Conservation (phyloP, 2,113 vertebrate species). For the Machaerirhynchus nigripectus region DNA sequence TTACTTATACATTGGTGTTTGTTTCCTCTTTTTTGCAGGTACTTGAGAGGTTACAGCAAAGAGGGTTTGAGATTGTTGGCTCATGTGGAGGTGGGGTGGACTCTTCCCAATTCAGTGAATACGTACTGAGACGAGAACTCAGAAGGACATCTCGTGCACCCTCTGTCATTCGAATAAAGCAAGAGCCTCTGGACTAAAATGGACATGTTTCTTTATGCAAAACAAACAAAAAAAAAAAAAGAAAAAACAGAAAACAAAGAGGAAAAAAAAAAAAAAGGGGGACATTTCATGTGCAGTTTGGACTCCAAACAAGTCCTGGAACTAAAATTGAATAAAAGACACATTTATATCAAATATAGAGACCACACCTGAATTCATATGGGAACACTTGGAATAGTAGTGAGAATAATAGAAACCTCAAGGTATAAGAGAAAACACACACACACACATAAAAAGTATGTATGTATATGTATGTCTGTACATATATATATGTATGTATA, state of each 20-base stretch:
- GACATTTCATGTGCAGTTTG: conserved; percentile 71
- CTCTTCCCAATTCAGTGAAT: conserved; percentile 96
- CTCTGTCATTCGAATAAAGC: conserved; percentile 88
- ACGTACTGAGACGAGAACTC: conserved; percentile 85
- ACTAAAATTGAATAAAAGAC: conserved; percentile 76
- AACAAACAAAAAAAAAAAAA: conserved; percentile 33
- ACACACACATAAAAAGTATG: not conserved
- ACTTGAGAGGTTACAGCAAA: conserved; percentile 90
- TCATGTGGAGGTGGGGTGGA: conserved; percentile 94
- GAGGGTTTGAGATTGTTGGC: conserved; percentile 89
- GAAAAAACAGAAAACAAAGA: not conserved
- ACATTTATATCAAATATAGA: conserved; percentile 76
- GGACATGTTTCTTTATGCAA: conserved; percentile 72
- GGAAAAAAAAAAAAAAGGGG: not conserved
- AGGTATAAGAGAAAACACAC: conserved; percentile 50
- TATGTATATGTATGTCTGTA: conserved; percentile 53
- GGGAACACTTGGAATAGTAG: conserved; percentile 76
- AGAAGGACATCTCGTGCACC: conserved; percentile 77
- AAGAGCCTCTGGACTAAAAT: conserved; percentile 87
- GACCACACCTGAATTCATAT: conserved; percentile 77
- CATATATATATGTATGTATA: conserved; percentile 71
- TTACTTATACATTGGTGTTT: not conserved
- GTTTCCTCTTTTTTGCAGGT: conserved; percentile 76
- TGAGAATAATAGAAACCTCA: conserved; percentile 70
- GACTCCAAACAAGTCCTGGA: conserved; percentile 73